These are phyloP conservation scores for Euglossa dilemma DNA, from an alignment of 1,140 invertebrate genomes.

Conservation along the genomic window DNA sequence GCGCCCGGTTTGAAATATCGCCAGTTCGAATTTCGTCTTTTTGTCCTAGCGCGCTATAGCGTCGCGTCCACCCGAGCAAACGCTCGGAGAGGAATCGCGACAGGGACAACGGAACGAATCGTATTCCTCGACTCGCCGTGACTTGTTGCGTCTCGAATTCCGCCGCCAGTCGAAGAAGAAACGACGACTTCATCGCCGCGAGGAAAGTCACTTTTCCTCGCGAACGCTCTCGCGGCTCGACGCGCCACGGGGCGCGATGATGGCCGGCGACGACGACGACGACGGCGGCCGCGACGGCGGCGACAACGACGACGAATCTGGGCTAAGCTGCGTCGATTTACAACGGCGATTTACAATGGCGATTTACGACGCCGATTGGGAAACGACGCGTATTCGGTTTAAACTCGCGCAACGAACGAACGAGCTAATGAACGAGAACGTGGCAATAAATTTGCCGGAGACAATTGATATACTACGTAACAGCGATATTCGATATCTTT, in stretches of 20 bases:
- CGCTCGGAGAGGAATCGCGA: not conserved
- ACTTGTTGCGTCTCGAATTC: not conserved
- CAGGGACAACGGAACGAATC: not conserved
- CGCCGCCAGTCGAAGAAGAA: not conserved
- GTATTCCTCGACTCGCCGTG: not conserved
- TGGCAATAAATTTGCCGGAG: constrained; percentile 1
- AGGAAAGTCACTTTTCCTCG: constrained; percentile 4
- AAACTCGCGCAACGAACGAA: not conserved
- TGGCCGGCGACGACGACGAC: too few relatives aligned
- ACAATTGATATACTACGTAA: constrained; percentile 20
- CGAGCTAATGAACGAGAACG: constrained; percentile 31
- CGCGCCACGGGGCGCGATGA: too few relatives aligned
- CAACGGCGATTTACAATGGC: not conserved
- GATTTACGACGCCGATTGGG: not conserved
- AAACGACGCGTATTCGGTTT: not conserved
- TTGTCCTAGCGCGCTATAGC: not conserved
- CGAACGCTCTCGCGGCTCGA: too few relatives aligned
- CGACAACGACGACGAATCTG: constrained; percentile 10
- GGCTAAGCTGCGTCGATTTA: not conserved
- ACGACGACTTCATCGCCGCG: not conserved
- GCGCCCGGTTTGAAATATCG: not conserved
- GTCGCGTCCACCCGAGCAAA: too few relatives aligned
- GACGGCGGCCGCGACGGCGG: not conserved
- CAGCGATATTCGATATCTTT: not conserved
- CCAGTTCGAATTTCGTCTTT: not conserved